A percentile compares a stretch with the other conserved stretches of the same genome.
Evolutionary conservation across 2,888 invertebrate species (phyloP).

Genomic region (Mimas tiliae): DNA sequence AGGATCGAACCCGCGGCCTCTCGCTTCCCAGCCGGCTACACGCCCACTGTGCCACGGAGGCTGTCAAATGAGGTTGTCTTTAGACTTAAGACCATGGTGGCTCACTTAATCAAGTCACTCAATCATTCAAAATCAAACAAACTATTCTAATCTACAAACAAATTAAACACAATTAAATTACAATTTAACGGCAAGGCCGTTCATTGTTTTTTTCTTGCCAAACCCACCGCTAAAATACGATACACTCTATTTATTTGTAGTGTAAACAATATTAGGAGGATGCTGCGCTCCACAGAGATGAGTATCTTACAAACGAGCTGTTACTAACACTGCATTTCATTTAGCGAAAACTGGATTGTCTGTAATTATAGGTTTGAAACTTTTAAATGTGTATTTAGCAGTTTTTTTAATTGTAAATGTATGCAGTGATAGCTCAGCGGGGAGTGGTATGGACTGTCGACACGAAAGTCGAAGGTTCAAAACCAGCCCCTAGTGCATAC

Average conservation of each 20-base stretch:
- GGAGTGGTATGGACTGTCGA: too few species aligned
- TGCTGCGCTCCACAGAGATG: slow-evolving; percentile 41
- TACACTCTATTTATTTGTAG: slow-evolving; percentile 57
- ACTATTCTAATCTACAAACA: background rate
- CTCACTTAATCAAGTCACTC: too few species aligned
- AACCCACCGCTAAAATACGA: slow-evolving; percentile 33
- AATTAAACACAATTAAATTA: slow-evolving; percentile 33
- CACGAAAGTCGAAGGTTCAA: too few species aligned
- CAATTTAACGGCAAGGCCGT: slow-evolving; percentile 35
- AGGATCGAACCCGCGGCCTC: too few species aligned
- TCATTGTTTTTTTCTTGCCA: slow-evolving; percentile 25
- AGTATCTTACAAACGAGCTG: background rate
- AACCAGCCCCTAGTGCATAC: too few species aligned
- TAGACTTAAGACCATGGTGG: too few species aligned
- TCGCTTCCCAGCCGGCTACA: too few species aligned
- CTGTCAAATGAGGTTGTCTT: too few species aligned
- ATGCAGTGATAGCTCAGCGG: too few species aligned
- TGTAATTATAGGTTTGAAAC: background rate
- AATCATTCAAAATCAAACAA: background rate
- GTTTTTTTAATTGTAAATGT: too few species aligned
- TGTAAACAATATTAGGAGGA: slow-evolving; percentile 32
- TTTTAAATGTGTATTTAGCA: too few species aligned
- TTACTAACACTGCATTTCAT: slow-evolving; percentile 3
- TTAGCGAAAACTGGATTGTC: background rate
- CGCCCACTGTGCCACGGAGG: too few species aligned